Base-by-base conservation (phyloP, 2,797 vertebrate genomes). In the Syngnathus acus region DNA sequence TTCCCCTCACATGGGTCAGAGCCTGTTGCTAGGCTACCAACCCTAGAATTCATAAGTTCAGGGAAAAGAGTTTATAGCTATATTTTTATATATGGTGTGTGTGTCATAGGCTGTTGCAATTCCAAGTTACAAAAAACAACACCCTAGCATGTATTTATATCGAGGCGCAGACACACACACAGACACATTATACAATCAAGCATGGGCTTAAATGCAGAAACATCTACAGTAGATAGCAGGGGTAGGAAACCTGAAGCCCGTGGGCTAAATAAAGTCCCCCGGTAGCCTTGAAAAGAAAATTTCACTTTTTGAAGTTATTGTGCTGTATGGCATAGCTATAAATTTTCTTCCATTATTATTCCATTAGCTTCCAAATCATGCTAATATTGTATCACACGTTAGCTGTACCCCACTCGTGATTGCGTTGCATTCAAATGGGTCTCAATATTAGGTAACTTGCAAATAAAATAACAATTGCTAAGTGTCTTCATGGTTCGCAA, bases 1-100 rank as follows among this genome's bases (percentile, higher is more conserved):
- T 85, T 88, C 82, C 32, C 77, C 82, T 88, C 85, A 82, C 86
- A 89, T 86, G 88, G 88, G 88, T 90, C 88, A 90, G 88, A 90
- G 82, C 83, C 89, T 86, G 91, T 92, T 93, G 92, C 91, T 93
- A 91, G 90, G 91, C 82, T 92, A 92, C 91, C 89, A 88, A 82
- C 85, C 84, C 86, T 83, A 78, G 85, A 89, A 89, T 88, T 87
- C 88, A 89, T 82, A 89, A 88, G 82, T 89, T 90, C 84, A 88
- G 85, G 81, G 72, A 82, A 89, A 78, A 84, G 80, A 38, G 80
- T 84, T 83, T 89, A 87, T 81, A 47, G 11, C 40, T 60, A 60
- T 60, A 60, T 11, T 21, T 2, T 16, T 50, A 50, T 50, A 38
- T 37, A 37, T 19, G 2, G 9, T 51, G n/a, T 51, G 19, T 38